A percentile compares a stretch with the other conserved stretches of the same genome.
These are phyloP conservation scores for Buphagus erythrorhynchus DNA, from an alignment of 2,797 vertebrate genomes.

Conservation along the genomic window DNA sequence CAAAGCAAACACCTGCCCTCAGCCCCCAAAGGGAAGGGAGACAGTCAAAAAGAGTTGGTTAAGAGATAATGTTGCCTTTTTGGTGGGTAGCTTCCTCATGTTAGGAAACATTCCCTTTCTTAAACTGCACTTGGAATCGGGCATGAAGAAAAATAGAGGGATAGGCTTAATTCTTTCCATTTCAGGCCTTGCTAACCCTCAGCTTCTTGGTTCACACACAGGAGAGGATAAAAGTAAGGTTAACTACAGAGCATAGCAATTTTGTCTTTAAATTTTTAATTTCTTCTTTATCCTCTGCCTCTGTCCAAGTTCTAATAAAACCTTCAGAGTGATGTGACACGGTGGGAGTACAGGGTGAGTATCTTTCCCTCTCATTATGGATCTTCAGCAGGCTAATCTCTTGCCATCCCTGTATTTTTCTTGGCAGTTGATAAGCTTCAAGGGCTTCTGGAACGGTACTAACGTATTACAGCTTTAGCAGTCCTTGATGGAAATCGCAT, in stretches of 20 bases:
- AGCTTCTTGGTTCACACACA: fast-evolving
- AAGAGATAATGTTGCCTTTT: neutral
- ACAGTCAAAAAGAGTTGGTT: fast-evolving
- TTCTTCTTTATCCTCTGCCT: neutral
- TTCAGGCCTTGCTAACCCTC: neutral
- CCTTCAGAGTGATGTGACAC: neutral
- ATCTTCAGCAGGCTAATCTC: neutral
- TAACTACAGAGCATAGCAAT: neutral
- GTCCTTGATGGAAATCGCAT: neutral
- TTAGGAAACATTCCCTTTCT: neutral
- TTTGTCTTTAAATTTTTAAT: neutral
- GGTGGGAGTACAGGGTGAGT: neutral
- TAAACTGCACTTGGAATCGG: neutral
- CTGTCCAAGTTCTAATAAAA: neutral
- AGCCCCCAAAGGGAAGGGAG: neutral
- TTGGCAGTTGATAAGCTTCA: neutral
- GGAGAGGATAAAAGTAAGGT: neutral
- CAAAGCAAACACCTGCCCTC: neutral
- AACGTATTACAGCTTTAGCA: neutral
- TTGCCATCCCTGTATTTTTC: neutral
- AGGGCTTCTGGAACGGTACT: neutral
- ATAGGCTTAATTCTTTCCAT: neutral
- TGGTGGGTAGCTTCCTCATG: neutral
- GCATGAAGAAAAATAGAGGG: neutral
- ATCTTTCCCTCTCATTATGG: neutral